Base-by-base conservation (phyloP, 2,113 vertebrate species). In the Eleginops maclovinus region DNA sequence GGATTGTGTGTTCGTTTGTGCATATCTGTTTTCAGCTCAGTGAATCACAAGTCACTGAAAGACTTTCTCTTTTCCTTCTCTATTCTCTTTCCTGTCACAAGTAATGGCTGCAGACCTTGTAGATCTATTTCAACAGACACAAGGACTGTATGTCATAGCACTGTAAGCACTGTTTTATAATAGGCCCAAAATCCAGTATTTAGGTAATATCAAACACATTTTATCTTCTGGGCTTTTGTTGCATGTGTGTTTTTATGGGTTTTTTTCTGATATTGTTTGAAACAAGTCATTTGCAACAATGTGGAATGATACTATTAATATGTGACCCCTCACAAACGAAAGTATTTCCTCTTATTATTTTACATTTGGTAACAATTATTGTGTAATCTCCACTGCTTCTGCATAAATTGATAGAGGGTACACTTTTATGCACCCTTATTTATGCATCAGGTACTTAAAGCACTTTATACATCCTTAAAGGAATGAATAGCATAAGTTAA, bases 81-180 rank as follows among this genome's bases (percentile, higher is more conserved):
- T 89, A 91, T 94, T 94, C 16, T 75, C 4, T 55, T 91, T 93
- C 90, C 92, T 87, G 85, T 78, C 22, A 64, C 40, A 31, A 61
- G 19, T 5, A 70, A 26, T 15, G 4, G 28, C 44, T 55, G n/a
- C 16, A 40, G 53, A 36, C n/a, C 8, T 3, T 72, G 14, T 55
- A 24, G 1, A 16, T 59, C 1, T 59, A 7, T 53, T 56, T 77
- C 22, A n/a, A 66, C 5, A 67, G 15, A 13, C 31, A 61, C 2
- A 0, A 8, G n/a, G n/a, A n/a, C n/a, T n/a, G n/a, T n/a, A n/a
- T n/a, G n/a, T n/a, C n/a, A n/a, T n/a, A n/a, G n/a, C n/a, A n/a
- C n/a, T n/a, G n/a, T n/a, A n/a, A n/a, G n/a, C n/a, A n/a, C n/a
- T n/a, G n/a, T n/a, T n/a, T n/a, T n/a, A n/a, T n/a, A n/a, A n/a